Evolutionary conservation across 1,140 invertebrate species (phyloP), one percentile per base, ranked within the genome.

Genomic region (Acarapis woodi): DNA sequence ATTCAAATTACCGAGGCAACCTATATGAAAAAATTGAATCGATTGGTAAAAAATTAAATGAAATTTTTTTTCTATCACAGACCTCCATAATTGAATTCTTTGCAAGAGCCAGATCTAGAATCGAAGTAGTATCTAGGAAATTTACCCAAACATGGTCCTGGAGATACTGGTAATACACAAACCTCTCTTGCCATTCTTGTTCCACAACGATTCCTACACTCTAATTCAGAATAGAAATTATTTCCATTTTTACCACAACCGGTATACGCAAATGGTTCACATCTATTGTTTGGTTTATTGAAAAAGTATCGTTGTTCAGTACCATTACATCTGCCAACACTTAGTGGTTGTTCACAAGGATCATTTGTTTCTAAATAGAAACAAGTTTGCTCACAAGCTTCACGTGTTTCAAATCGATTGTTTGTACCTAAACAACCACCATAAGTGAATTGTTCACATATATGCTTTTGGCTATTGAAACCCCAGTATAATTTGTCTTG

Each of bases 181-280:
- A 40, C 24, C 22, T 40, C 39, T 9, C 32, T 31, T 19, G 30
- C n/a, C 31, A 14, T 38, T n/a, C 8, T 30, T 35, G 29, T 8
- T 5, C 15, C 15, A 51, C 83, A 93, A n/a, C 65, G 63, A 34
- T 65, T 51, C 48, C 76, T 64, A 51, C 87, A 96, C 37, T 77
- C 67, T 46, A 83, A 71, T 38, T 67, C 57, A 1, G 63, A 71
- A 35, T 73, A 65, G 53, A 88, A 96, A 43, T 71, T 70, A 53
- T 90, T 87, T 41, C 66, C 69, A 51, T 88, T 94, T 28, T 80
- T 82, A 4, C 19, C 10, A 53, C 79, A 83, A 2, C 56, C 57
- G 26, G 58, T 56, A 49, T 74, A 85, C 38, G 68, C 68, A 50
- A 83, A 85, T 42, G 65, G 63, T 42, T 63, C 55, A 49, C 79